Evolutionary conservation across 2,797 vertebrate genomes (phyloP), one percentile per base, ranked within the genome.

Genomic region (Takifugu ocellatus): DNA sequence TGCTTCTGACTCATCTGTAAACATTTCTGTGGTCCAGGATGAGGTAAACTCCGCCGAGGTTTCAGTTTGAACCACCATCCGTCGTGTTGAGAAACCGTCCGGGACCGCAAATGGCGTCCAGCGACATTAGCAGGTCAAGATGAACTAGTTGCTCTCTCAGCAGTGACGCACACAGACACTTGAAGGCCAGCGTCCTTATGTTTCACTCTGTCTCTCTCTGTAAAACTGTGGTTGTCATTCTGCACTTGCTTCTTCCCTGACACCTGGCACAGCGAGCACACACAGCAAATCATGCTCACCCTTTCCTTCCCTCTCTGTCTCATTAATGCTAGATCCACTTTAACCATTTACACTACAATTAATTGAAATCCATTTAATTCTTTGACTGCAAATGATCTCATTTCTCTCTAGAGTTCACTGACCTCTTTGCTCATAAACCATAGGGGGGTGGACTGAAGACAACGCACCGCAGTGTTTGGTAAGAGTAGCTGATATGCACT

Each of bases 241-340:
- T 81, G 77, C 62, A 68, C 36, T 61, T 63, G 73, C 71, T 70
- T 83, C 64, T 56, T 77, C 68, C 51, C 58, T 62, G 75, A 84
- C 84, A 85, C 72, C 78, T 84, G 82, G 87, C 63, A 64, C 68
- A 74, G 55, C 1, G 50, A 71, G 67, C 60, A 58, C 68, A 61
- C 60, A 15, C 69, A 72, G 54, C 62, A 59, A 51, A 67, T 55
- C 51, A 55, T 9, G 16, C 6, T 21, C 16, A 33, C 10, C 31
- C 31, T 29, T 5, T 29, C 27, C 3, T 6, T 5, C 43, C 43
- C 15, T 16, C 43, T 17, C 14, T 45, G 17, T 3, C 15, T 6
- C 14, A 12, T 43, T 43, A 43, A 14, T 9, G 12, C 2, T 17
- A 45, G 15, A 17, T 45, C 43, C n/a, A 10, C 45, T 48, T 1